Percentiles rank a stretch among this genome's conserved stretches.
Evolutionary conservation across 2,113 vertebrate species (phyloP).

Genomic region (Beaufortia kweichowensis): DNA sequence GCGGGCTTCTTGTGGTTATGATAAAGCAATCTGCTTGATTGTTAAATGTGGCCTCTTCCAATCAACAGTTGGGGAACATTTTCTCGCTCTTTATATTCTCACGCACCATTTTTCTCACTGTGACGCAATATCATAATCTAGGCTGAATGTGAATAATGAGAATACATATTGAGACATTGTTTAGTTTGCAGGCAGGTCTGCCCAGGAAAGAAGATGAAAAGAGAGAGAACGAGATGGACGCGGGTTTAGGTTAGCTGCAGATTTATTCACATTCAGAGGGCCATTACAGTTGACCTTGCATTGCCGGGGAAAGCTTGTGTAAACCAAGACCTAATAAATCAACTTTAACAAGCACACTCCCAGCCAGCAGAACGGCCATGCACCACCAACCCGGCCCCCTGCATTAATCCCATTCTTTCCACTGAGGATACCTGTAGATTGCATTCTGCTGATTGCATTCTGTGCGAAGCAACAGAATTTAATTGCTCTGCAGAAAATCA

Average conservation of each 20-base stretch:
- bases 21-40: conserved; percentile 55
- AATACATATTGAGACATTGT: conserved; percentile 7
- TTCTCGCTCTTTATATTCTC: neutral
- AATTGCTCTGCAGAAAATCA: conserved; percentile 72
- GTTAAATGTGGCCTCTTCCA: conserved; percentile 59
- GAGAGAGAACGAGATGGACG: conserved; percentile 51
- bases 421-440: conserved; percentile 72
- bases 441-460: conserved; percentile 71
- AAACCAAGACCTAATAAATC: conserved; percentile 80
- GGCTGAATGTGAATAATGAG: conserved; percentile 6
- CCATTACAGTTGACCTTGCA: conserved; percentile 79
- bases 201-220: conserved; percentile 50
- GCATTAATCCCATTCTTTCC: conserved; percentile 71
- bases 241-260: conserved; percentile 61
- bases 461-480: conserved; percentile 67
- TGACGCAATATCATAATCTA: conserved; percentile 35
- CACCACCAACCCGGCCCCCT: conserved; percentile 64
- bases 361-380: conserved; percentile 62
- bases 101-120: neutral
- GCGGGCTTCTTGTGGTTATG: conserved; percentile 45
- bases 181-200: conserved; percentile 17
- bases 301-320: conserved; percentile 73
- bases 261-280: conserved; percentile 79
- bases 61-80: conserved; percentile 40
- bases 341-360: conserved; percentile 77